These are phyloP conservation scores for Plodia interpunctella DNA, from an alignment of 1,140 invertebrate genomes.

Conservation along the genomic window DNA sequence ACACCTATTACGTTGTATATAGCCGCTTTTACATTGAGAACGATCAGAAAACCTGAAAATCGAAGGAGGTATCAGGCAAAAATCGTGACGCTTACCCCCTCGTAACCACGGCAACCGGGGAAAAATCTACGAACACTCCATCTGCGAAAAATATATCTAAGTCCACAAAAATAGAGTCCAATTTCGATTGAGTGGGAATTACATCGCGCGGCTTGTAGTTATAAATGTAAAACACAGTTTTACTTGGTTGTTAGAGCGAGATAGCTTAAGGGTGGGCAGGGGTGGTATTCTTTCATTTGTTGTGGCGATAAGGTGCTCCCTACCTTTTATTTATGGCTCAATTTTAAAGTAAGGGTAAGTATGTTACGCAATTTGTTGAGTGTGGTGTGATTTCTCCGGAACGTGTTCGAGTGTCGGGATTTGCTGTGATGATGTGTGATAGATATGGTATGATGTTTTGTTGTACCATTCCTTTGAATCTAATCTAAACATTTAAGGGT, in stretches of 20 bases:
- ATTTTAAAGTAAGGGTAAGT: constrained; percentile 69
- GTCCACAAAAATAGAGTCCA: constrained; percentile 23
- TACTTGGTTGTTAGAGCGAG: constrained; percentile 44
- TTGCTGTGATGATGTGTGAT: not conserved
- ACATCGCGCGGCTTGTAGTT: constrained; percentile 56
- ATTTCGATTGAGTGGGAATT: constrained; percentile 20
- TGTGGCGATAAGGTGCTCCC: constrained; percentile 67
- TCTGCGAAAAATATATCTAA: constrained; percentile 34
- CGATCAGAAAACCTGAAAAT: constrained; percentile 63
- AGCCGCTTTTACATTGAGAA: constrained; percentile 36
- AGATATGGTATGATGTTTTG: too few species aligned
- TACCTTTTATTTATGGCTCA: constrained; percentile 72
- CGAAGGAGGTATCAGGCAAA: constrained; percentile 60
- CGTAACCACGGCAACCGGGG: constrained; percentile 46
- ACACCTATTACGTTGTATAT: constrained; percentile 15
- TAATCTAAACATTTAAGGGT: too few species aligned
- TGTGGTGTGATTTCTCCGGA: constrained; percentile 20
- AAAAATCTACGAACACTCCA: constrained; percentile 18
- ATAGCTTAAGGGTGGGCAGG: constrained; percentile 20
- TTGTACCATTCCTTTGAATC: too few species aligned
- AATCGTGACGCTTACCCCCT: constrained; percentile 56
- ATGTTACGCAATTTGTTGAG: constrained; percentile 56
- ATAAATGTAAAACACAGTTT: constrained; percentile 71
- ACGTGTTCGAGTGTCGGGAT: constrained; percentile 12
- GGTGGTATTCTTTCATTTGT: constrained; percentile 68